Percentiles rank a stretch among this genome's conserved stretches.
Evolutionary conservation across 37 sponge, comb jelly and placozoan species (phyloP).

Genomic region (Chondrosia reniformis): DNA sequence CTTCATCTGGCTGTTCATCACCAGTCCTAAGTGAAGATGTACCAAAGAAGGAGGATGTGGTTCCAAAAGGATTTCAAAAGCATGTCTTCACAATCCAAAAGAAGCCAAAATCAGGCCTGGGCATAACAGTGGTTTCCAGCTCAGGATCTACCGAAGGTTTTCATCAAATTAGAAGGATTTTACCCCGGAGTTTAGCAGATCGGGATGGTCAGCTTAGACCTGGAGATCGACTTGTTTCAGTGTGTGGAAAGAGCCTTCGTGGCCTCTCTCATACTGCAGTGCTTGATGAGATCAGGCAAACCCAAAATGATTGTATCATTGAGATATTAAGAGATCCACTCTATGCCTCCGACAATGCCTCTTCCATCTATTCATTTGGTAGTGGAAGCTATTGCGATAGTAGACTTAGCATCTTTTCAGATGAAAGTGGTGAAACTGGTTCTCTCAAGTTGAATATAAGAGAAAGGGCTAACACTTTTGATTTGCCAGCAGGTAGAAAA

Average conservation of each 20-base stretch:
- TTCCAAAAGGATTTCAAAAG: constrained; percentile 23
- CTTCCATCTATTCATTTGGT: constrained; percentile 34
- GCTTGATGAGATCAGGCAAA: constrained; percentile 38
- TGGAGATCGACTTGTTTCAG: constrained; percentile 68
- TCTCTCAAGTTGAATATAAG: too few relatives aligned
- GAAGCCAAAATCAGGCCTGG: constrained; percentile 36
- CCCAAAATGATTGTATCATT: constrained; percentile 32
- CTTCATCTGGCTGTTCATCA: neutral
- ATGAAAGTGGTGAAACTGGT: constrained; percentile 5
- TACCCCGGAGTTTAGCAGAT: constrained; percentile 50
- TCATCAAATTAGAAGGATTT: constrained; percentile 51
- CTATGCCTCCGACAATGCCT: constrained; percentile 28
- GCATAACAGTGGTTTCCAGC: constrained; percentile 52
- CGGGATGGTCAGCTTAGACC: constrained; percentile 46
- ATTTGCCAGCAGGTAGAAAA: neutral
- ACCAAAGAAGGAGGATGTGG: neutral
- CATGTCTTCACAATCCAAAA: constrained; percentile 44
- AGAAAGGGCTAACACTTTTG: neutral
- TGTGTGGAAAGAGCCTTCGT: constrained; percentile 41
- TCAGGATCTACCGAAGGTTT: constrained; percentile 24
- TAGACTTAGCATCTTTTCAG: constrained; percentile 33
- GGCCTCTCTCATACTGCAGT: constrained; percentile 46
- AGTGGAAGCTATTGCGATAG: constrained; percentile 23
- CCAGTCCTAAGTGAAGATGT: neutral
- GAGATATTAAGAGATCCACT: constrained; percentile 49